phyloP scores from a whole-genome alignment of 1,140 invertebrate species.

The Drepana arcuata region DNA sequence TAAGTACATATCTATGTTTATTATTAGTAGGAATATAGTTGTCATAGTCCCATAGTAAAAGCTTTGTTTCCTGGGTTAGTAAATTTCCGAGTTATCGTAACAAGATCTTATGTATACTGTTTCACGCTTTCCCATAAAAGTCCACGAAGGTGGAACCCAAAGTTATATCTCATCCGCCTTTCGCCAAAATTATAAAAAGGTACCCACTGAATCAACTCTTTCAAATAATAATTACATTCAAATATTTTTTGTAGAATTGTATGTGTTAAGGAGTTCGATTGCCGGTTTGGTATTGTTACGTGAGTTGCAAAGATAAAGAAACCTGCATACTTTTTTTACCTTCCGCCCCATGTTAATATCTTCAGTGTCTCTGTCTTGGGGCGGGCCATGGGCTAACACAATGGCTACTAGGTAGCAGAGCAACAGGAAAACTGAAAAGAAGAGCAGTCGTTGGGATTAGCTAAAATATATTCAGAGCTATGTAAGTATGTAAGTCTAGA shows the following conservation, averaged over 20 bases:
- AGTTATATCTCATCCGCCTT: not conserved
- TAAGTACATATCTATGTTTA: not conserved
- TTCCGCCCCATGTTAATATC: slow-evolving; percentile 57
- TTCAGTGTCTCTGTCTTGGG: slow-evolving; percentile 48
- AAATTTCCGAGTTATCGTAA: no score
- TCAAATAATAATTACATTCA: no score
- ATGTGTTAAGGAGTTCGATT: no score
- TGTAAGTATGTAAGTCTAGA: no score
- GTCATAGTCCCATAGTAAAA: no score
- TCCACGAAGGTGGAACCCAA: not conserved
- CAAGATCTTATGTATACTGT: no score
- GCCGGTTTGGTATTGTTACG: not conserved
- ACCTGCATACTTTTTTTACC: slow-evolving; percentile 48
- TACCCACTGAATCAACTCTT: not conserved
- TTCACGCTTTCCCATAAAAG: not conserved
- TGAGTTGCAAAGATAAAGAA: not conserved
- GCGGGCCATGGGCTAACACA: slow-evolving; percentile 37
- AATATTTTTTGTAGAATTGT: no score
- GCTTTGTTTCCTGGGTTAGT: no score
- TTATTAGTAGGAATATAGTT: not conserved
- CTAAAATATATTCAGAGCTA: no score
- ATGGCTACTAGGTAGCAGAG: slow-evolving; percentile 13
- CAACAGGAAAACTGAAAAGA: slow-evolving; percentile 27
- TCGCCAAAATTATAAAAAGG: not conserved
- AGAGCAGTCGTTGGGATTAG: no score